Conservation (phyloP, 1,140 invertebrate genomes). For the Antheraea mylitta region DNA sequence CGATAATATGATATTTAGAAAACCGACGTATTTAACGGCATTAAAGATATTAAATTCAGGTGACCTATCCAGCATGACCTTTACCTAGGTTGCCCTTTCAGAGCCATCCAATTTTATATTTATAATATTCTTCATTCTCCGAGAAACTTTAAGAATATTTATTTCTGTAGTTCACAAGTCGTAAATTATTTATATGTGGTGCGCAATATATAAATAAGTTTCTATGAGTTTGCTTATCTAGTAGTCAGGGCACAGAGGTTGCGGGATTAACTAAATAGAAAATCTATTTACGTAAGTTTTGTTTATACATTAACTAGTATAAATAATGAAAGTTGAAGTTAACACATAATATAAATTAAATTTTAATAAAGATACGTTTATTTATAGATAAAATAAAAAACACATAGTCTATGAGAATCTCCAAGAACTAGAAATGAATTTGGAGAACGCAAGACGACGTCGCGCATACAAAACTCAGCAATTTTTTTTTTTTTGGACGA, state of each 20-base stretch:
- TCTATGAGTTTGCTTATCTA: not conserved
- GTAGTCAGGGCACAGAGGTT: not conserved
- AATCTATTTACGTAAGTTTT: not conserved
- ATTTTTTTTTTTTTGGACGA: too few relatives aligned
- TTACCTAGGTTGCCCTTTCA: conserved; percentile 6
- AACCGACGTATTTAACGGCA: too few relatives aligned
- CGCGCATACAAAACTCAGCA: too few relatives aligned
- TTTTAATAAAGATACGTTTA: too few relatives aligned
- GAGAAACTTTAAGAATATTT: not conserved
- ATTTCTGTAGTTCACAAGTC: not conserved
- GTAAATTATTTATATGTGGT: not conserved
- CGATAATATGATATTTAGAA: too few relatives aligned
- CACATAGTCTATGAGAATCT: too few relatives aligned
- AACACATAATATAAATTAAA: too few relatives aligned
- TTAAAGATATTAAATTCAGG: conserved; percentile 5
- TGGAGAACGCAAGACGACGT: too few relatives aligned
- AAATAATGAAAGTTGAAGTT: too few relatives aligned
- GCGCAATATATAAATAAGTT: not conserved
- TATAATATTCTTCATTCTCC: conserved; percentile 1
- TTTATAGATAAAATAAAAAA: too few relatives aligned
- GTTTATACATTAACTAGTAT: not conserved
- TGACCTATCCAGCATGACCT: conserved; percentile 4
- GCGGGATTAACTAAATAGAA: not conserved
- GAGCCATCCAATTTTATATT: conserved; percentile 5
- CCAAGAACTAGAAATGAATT: too few relatives aligned